Evolutionary conservation across 2,797 vertebrate species (phyloP).

Genomic region (Xerus rutilus): DNA sequence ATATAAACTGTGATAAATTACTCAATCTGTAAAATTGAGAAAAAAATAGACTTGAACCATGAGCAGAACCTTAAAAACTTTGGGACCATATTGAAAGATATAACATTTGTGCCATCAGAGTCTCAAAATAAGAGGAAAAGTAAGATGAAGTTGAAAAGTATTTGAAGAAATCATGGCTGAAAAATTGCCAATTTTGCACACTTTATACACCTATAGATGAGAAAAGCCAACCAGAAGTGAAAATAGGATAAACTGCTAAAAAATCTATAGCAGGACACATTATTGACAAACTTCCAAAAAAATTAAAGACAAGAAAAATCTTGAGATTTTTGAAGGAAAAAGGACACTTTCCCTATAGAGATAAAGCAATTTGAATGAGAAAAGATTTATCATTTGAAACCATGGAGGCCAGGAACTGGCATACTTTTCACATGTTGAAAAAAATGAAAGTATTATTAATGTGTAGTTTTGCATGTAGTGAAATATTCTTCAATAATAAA

Average conservation of each 20-base stretch:
- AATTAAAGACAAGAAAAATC: neutral
- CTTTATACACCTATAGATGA: neutral
- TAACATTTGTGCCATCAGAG: neutral
- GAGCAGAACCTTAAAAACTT: neutral
- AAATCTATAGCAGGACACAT: neutral
- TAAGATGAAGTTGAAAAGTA: neutral
- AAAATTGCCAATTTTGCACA: neutral
- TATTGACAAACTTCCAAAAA: neutral
- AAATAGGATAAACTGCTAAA: neutral
- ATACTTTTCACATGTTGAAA: neutral
- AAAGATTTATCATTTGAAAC: neutral
- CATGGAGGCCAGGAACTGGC: neutral
- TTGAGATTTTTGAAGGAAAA: neutral
- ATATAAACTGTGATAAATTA: neutral
- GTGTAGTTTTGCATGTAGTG: neutral
- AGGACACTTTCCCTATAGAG: neutral
- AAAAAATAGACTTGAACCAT: neutral
- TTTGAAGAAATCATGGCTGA: neutral
- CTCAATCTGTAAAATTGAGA: neutral
- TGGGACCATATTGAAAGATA: neutral
- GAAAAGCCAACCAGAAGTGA: neutral
- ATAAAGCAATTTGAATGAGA: neutral
- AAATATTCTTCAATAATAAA: neutral
- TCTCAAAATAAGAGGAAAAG: neutral
- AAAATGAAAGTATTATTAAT: neutral